Base-by-base conservation (phyloP, 2,888 invertebrate genomes). In the Encarsia formosa region DNA sequence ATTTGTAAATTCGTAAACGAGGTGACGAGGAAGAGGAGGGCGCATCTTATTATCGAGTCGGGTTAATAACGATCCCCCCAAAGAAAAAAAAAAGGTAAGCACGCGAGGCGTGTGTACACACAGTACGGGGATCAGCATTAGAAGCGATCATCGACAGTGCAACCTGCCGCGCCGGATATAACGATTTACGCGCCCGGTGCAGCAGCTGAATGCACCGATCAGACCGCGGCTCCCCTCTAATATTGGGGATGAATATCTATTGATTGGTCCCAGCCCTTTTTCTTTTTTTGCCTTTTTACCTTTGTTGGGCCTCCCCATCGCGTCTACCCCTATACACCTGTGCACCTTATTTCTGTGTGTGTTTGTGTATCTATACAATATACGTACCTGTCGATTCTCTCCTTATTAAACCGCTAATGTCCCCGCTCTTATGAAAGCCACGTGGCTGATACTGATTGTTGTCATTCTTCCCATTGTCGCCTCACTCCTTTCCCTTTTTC, bases 241-340 rank as follows among this genome's bases (percentile, higher is more conserved):
- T 2, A 23, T 11, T 29, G 63, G 70, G 70, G 71, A 68, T 70
- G 68, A 69, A 71, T 70, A 69, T 71, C 69, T 68, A 70, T 71
- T 70, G 71, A 70, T 71, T 70, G 68, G 64, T 39, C 52, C 41
- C 49, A 48, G 37, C 31, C 55, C 56, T 53, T 59, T 54, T 59
- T 49, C 54, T 57, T 57, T 54, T 44, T 38, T 38, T 39, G 52
- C 35, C n/a, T n/a, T n/a, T n/a, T n/a, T n/a, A n/a, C n/a, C n/a
- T n/a, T n/a, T n/a, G n/a, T n/a, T n/a, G n/a, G n/a, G n/a, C n/a
- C n/a, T n/a, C n/a, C n/a, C n/a, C n/a, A n/a, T n/a, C 68, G 68
- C 64, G 68, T 59, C 66, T 35, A 42, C 31, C 24, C 16, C 24
- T 32, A 32, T 43, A 57, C 61, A 61, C 68, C 68, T 68, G 67